Percentiles rank a stretch among this genome's conserved stretches.
These are phyloP conservation scores for Eudemis profundana DNA, from an alignment of 2,888 invertebrate species.

Conservation along the genomic window DNA sequence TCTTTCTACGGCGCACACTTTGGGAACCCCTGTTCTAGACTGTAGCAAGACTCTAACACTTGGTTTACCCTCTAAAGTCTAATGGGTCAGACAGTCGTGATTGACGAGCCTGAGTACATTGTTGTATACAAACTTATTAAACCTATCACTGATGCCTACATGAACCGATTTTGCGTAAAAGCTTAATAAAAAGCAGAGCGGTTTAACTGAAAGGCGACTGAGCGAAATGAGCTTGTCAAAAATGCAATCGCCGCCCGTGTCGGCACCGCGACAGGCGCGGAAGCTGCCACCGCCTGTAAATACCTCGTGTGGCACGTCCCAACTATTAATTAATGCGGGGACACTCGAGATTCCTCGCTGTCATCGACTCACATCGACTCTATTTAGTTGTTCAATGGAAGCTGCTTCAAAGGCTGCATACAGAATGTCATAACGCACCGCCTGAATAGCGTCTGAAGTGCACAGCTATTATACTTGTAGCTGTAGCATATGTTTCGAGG, in stretches of 20 bases:
- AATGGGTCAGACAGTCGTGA: too few relatives aligned
- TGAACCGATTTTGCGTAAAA: slow-evolving; percentile 11
- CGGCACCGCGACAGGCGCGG: slow-evolving; percentile 43
- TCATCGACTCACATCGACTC: slow-evolving; percentile 61
- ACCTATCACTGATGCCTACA: background rate
- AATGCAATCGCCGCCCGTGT: slow-evolving; percentile 38
- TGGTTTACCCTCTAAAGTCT: too few relatives aligned
- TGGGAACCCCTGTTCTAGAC: too few relatives aligned
- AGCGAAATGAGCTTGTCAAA: slow-evolving; percentile 38
- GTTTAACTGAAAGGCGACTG: slow-evolving; percentile 10
- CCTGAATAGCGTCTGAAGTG: slow-evolving; percentile 81
- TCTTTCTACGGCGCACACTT: too few relatives aligned
- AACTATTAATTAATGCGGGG: slow-evolving; percentile 78
- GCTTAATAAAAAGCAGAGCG: background rate
- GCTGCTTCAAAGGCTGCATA: slow-evolving; percentile 72
- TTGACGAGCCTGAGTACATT: too few relatives aligned
- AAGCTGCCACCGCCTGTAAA: slow-evolving; percentile 62
- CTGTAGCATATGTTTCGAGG: slow-evolving; percentile 67
- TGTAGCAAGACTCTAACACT: too few relatives aligned
- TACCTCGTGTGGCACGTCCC: slow-evolving; percentile 61
- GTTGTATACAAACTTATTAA: too few relatives aligned
- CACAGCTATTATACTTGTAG: slow-evolving; percentile 53
- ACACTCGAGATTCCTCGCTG: slow-evolving; percentile 62
- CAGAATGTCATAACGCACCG: slow-evolving; percentile 65
- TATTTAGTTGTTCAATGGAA: slow-evolving; percentile 77